phyloP scores from a whole-genome alignment of 2,888 invertebrate species.

The Drosophila mimica region DNA sequence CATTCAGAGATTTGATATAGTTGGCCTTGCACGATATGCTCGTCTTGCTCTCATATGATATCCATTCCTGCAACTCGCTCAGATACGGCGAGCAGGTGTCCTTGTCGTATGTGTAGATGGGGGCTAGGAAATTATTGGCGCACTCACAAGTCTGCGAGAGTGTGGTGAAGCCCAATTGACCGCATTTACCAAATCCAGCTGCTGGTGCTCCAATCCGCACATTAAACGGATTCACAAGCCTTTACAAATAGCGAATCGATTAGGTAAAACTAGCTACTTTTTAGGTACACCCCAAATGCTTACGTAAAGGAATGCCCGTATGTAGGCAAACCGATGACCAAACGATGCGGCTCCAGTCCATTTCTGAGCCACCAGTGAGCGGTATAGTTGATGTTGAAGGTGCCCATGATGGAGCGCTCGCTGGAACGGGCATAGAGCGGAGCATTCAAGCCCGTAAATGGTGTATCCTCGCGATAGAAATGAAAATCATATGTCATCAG shows the following conservation, averaged over 20 bases:
- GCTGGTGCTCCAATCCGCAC: constrained; percentile 90
- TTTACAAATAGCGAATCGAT: constrained; percentile 64
- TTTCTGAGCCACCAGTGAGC: constrained; percentile 90
- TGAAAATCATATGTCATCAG: constrained; percentile 97
- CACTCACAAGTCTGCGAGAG: constrained; percentile 90
- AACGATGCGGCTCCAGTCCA: constrained; percentile 91
- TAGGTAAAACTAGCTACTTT: not conserved
- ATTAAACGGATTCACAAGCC: constrained; percentile 89
- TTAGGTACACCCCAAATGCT: not conserved
- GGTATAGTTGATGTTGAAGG: constrained; percentile 93
- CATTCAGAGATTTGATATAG: constrained; percentile 87
- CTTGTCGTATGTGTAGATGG: constrained; percentile 88
- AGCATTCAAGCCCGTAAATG: constrained; percentile 94
- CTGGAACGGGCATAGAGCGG: constrained; percentile 89
- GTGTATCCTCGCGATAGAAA: constrained; percentile 90
- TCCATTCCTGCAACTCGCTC: constrained; percentile 90
- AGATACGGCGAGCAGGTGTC: constrained; percentile 92
- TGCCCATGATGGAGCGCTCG: constrained; percentile 88
- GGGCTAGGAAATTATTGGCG: constrained; percentile 85
- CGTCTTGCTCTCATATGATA: constrained; percentile 91
- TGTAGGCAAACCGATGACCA: constrained; percentile 94
- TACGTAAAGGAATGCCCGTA: constrained; percentile 93
- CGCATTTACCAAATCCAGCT: constrained; percentile 89
- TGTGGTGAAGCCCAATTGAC: constrained; percentile 89
- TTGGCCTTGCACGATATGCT: constrained; percentile 90